Conservation (phyloP, 2,888 invertebrate species). For the Tribolium freemani region DNA sequence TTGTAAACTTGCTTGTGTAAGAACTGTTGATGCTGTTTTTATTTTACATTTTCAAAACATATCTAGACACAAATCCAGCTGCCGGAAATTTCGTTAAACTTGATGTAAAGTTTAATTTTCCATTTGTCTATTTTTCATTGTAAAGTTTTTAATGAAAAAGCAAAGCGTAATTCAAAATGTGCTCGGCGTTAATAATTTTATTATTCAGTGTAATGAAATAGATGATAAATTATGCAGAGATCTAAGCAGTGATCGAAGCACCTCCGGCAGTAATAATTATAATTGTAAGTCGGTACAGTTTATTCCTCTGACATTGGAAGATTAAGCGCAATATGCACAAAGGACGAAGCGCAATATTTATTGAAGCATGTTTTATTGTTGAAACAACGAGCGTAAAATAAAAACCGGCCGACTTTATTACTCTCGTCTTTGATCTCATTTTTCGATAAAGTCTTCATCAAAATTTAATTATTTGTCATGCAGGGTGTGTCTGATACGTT, state of each 20-base stretch:
- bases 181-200: background rate
- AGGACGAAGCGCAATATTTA: background rate
- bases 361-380: background rate
- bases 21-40: no score
- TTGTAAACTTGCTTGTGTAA: no score
- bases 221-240: background rate
- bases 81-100: no score
- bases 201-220: background rate
- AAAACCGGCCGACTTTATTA: background rate
- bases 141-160: no score
- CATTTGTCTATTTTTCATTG: no score
- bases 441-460: background rate
- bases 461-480: background rate
- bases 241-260: slow-evolving; percentile 1
- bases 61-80: no score
- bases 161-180: background rate
- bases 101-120: no score
- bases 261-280: slow-evolving; percentile 15
- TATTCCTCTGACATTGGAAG: slow-evolving; percentile 7
- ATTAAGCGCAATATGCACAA: slow-evolving; percentile 14
- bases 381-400: background rate
- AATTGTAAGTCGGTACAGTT: background rate
- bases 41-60: no score
- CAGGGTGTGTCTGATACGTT: background rate
- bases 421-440: background rate